These are phyloP conservation scores for Hemicrepidius hirtus DNA, from an alignment of 2,888 invertebrate genomes.

Conservation along the genomic window DNA sequence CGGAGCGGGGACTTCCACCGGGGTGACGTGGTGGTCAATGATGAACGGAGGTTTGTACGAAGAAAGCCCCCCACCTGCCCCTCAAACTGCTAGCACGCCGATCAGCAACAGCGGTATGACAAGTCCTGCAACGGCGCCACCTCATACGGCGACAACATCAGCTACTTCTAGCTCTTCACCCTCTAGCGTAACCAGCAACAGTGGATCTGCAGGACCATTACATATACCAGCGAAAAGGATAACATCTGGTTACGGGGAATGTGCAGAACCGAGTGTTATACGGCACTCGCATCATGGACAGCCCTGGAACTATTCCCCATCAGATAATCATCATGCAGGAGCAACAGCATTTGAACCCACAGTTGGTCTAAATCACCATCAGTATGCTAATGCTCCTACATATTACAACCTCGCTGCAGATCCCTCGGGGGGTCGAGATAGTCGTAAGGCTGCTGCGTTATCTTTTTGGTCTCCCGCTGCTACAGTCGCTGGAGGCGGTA, in stretches of 20 bases:
- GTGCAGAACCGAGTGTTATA: constrained; percentile 82
- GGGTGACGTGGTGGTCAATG: constrained; percentile 90
- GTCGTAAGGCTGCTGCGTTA: constrained; percentile 73
- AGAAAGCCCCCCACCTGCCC: constrained; percentile 78
- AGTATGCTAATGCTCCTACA: constrained; percentile 82
- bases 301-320: constrained; percentile 84
- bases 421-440: constrained; percentile 78
- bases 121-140: constrained; percentile 71
- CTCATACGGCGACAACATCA: constrained; percentile 79
- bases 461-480: constrained; percentile 83
- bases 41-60: constrained; percentile 89
- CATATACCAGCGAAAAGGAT: constrained; percentile 93
- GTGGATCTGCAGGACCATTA: constrained; percentile 85
- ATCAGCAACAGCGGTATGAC: constrained; percentile 76
- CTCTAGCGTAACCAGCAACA: constrained; percentile 78
- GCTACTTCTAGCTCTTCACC: constrained; percentile 79
- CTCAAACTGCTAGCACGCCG: constrained; percentile 73
- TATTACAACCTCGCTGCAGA: constrained; percentile 85
- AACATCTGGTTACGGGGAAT: constrained; percentile 73
- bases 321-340: constrained; percentile 74
- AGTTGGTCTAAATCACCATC: constrained; percentile 78
- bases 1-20: constrained; percentile 89
- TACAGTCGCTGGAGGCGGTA: constrained; percentile 75
- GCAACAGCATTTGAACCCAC: constrained; percentile 76
- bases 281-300: constrained; percentile 81